Evolutionary conservation across 2,888 invertebrate species (phyloP).

Genomic region (Aleiodes testaceus): DNA sequence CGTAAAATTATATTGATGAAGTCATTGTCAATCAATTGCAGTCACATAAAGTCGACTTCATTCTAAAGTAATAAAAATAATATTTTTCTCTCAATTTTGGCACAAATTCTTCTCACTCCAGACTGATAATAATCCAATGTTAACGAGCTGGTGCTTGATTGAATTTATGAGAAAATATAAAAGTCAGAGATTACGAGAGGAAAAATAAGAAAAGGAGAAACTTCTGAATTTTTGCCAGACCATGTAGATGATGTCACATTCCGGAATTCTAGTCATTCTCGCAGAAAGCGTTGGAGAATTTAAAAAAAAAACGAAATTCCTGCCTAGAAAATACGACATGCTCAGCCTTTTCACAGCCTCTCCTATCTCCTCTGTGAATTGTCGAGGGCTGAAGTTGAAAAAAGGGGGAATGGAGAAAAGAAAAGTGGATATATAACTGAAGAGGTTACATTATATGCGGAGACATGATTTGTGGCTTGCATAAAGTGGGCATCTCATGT

Average conservation of each 20-base stretch:
- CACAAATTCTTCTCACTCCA: neutral
- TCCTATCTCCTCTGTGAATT: conserved; percentile 9
- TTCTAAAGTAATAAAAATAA: too few species aligned
- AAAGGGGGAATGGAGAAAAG: neutral
- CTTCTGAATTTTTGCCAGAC: neutral
- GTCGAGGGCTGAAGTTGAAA: neutral
- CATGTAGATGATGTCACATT: conserved; percentile 15
- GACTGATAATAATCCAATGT: neutral
- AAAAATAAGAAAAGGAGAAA: neutral
- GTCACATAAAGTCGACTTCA: too few species aligned
- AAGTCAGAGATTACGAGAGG: neutral
- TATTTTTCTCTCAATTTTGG: too few species aligned
- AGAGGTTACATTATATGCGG: conserved; percentile 26
- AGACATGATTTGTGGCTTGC: conserved; percentile 29
- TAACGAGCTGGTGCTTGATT: neutral
- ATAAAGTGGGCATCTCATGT: conserved; percentile 10
- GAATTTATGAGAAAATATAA: conserved; percentile 8
- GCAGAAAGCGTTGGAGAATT: neutral
- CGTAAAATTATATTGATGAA: too few species aligned
- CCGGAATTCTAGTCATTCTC: conserved; percentile 26
- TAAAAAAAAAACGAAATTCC: conserved; percentile 1
- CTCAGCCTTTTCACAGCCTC: conserved; percentile 27
- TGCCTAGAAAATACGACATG: conserved; percentile 21
- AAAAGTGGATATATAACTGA: conserved; percentile 10
- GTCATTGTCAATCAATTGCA: too few species aligned